Evolutionary conservation across 2,888 invertebrate genomes (phyloP), one percentile per base, ranked within the genome.

Genomic region (Mythimna loreyi): DNA sequence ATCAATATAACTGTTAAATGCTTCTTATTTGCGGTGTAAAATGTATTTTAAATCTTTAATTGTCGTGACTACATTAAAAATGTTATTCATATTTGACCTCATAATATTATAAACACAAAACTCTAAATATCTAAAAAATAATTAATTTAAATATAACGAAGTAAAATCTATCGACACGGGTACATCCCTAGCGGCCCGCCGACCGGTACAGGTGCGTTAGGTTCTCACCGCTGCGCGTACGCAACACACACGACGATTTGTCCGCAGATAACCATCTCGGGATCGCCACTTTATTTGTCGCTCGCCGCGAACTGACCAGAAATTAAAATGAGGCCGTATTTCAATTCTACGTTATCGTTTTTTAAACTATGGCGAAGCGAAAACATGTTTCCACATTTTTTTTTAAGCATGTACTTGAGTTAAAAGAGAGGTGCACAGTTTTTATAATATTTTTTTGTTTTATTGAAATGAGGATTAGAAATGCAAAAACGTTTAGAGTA

Each of bases 161-260:
- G 9, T 45, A 6, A 49, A 64, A 61, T 52, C n/a, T 77, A 75
- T 82, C 81, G 81, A 83, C 58, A 59, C 21, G 28, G 7, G 33
- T 74, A 52, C 90, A 80, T 85, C 92, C 82, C 92, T 93, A 92
- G 64, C 80, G 69, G 85, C 90, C 86, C 86, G 87, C 91, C 89
- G 90, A 91, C 91, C 91, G 89, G 90, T 94, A 94, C 95, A 95
- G 95, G 95, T 95, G 95, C 93, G 92, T 90, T 87, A 82, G 91
- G 90, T 94, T 95, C 95, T 94, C 95, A 95, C 93, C 91, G 90
- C 83, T 76, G 72, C 81, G 82, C 85, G 82, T 81, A 82, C 80
- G 85, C 80, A 80, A 87, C 88, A 89, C 90, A 91, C 89, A 89
- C 88, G 87, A 82, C 88, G 91, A 93, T 93, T 92, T 92, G 92